Evolutionary conservation across 2,113 vertebrate species (phyloP).

Genomic region (Tichodroma muraria): DNA sequence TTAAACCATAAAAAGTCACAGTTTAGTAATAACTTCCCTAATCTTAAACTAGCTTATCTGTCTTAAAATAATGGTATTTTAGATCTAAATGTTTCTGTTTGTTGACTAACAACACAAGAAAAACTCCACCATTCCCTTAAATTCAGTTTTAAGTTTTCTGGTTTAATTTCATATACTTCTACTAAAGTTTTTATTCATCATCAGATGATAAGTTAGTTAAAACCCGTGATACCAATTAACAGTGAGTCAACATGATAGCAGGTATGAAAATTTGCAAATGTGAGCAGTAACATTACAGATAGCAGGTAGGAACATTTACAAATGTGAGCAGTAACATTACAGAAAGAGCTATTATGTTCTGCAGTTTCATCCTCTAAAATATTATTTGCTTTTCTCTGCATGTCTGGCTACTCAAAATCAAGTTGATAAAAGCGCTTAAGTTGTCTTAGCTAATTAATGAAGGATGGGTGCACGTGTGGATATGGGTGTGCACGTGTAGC

Average conservation of each 20-base stretch:
- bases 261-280: not conserved
- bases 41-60: not conserved
- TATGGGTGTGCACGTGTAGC: accelerated
- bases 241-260: not conserved
- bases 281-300: not conserved
- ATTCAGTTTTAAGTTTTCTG: not conserved
- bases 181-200: not conserved
- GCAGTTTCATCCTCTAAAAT: not conserved
- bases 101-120: not conserved
- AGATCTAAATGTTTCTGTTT: not conserved
- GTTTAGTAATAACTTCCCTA: not conserved
- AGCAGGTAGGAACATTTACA: too few relatives aligned
- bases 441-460: not conserved
- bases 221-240: not conserved
- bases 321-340: not conserved
- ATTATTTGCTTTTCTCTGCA: not conserved
- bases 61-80: not conserved
- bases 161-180: not conserved
- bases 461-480: not conserved
- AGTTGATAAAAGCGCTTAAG: not conserved
- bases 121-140: not conserved
- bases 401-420: not conserved
- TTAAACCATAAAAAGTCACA: not conserved
- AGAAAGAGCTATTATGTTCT: not conserved
- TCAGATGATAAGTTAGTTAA: not conserved